phyloP scores from a whole-genome alignment of 2,113 vertebrate species.

The Prunella himalayana region DNA sequence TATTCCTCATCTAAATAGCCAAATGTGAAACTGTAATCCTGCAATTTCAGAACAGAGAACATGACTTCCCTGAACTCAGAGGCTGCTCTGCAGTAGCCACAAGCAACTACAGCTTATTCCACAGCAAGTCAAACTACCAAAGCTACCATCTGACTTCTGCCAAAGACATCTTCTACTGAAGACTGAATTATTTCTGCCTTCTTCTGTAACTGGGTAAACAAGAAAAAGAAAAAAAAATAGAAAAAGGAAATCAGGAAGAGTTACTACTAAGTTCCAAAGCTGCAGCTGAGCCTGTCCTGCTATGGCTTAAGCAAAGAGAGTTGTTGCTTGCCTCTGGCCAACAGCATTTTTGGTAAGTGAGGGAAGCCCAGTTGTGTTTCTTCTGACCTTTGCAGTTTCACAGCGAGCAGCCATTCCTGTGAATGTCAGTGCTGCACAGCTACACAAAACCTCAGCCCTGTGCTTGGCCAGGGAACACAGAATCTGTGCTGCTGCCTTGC shows the following conservation, averaged over 20 bases:
- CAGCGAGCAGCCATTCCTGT: background rate
- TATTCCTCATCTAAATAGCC: background rate
- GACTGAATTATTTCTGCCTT: background rate
- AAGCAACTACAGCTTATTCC: background rate
- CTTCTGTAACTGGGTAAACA: background rate
- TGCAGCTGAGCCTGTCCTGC: background rate
- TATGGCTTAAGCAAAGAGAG: background rate
- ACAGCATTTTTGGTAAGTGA: background rate
- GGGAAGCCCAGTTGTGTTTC: fast-evolving
- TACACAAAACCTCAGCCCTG: background rate
- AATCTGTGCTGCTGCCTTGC: background rate
- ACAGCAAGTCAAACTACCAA: background rate
- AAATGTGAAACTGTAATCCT: background rate
- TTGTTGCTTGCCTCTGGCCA: background rate
- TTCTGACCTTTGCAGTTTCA: background rate
- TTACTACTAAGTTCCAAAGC: background rate
- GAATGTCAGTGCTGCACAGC: background rate
- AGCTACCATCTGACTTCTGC: background rate
- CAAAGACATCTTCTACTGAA: background rate
- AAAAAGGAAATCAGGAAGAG: background rate
- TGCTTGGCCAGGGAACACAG: background rate
- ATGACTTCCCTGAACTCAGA: background rate
- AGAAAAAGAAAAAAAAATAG: background rate
- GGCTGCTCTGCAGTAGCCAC: background rate
- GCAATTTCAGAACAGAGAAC: background rate